Evolutionary conservation across 2,113 vertebrate genomes (phyloP).

Genomic region (Tauraco erythrolophus): DNA sequence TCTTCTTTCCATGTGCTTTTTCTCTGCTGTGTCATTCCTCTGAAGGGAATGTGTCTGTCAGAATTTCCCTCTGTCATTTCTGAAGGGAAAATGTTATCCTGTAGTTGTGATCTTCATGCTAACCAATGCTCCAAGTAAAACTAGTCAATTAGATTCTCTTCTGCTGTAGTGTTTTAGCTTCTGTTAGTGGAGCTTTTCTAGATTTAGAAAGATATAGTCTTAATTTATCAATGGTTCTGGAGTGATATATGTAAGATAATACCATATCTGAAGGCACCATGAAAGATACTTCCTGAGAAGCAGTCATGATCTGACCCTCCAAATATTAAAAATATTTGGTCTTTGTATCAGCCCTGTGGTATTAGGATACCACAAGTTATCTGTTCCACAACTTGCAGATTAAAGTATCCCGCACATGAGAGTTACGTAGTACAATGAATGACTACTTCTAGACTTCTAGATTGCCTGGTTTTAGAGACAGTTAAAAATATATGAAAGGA

Average conservation of each 20-base stretch:
- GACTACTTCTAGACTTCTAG: neutral
- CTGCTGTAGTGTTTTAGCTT: neutral
- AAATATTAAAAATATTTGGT: neutral
- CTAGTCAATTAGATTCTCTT: neutral
- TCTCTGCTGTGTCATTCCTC: neutral
- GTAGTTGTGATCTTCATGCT: neutral
- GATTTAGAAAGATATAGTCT: neutral
- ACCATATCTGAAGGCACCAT: neutral
- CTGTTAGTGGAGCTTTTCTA: neutral
- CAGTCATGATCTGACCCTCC: neutral
- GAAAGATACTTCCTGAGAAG: neutral
- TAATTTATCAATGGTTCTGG: neutral
- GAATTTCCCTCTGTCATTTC: no score
- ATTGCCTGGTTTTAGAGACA: neutral
- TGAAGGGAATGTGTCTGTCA: no score
- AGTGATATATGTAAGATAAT: neutral
- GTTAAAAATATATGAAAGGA: neutral
- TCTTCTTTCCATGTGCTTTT: neutral
- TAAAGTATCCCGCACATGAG: neutral
- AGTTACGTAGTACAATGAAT: neutral
- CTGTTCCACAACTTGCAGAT: neutral
- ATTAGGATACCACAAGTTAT: neutral
- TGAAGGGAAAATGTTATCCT: neutral
- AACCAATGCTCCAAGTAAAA: neutral
- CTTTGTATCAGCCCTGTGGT: neutral